Percentiles rank a stretch among this genome's conserved stretches.
Evolutionary conservation across 2,888 invertebrate species (phyloP).

Genomic region (Mantis religiosa): DNA sequence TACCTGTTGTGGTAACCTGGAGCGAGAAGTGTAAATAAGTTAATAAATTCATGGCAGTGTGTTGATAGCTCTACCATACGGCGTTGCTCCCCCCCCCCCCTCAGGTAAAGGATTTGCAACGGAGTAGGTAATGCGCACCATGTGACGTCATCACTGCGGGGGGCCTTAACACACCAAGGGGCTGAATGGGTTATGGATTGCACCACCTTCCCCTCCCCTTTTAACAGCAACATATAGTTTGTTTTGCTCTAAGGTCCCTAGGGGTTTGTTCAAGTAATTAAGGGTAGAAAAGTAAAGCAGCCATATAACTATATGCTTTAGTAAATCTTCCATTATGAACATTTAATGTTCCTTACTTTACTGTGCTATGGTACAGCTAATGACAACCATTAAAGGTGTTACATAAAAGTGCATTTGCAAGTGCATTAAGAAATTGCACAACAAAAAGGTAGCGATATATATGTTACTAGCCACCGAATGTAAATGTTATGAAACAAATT

Average conservation of each 20-base stretch:
- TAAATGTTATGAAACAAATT: too few relatives aligned
- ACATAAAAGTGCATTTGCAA: too few relatives aligned
- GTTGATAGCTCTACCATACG: neutral
- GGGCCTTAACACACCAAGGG: neutral
- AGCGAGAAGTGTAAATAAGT: constrained; percentile 2
- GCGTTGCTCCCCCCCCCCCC: neutral
- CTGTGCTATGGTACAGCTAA: too few relatives aligned
- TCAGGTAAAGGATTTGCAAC: neutral
- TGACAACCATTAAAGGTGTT: too few relatives aligned
- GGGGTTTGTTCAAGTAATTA: neutral
- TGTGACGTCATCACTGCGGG: constrained; percentile 5
- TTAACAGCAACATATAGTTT: neutral
- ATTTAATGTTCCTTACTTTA: neutral
- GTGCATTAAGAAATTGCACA: too few relatives aligned
- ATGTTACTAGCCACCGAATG: too few relatives aligned
- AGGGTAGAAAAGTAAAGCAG: neutral
- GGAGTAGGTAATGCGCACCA: neutral
- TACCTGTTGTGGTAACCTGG: neutral
- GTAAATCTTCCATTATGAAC: neutral
- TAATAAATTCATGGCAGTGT: constrained; percentile 10
- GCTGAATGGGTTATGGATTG: neutral
- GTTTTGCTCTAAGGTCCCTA: neutral
- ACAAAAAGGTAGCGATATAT: too few relatives aligned
- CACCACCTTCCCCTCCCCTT: too few relatives aligned
- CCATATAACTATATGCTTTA: neutral